A percentile compares a stretch with the other conserved stretches of the same genome.
phyloP scores from a whole-genome alignment of 2,797 vertebrate species.

The Eulemur rubriventer region DNA sequence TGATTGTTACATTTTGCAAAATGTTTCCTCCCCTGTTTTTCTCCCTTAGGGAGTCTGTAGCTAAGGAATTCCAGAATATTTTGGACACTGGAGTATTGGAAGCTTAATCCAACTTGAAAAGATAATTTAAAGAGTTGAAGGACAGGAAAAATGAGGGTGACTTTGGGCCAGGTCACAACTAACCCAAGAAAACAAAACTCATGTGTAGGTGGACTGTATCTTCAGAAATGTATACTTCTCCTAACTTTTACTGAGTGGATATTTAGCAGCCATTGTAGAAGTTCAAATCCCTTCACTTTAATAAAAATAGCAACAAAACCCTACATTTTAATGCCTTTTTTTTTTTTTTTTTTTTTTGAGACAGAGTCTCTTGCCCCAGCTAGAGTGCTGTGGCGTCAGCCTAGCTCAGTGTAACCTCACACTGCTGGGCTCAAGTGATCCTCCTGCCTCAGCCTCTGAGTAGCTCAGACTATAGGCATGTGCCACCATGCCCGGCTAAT shows the following conservation, averaged over 20 bases:
- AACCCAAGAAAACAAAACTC: neutral
- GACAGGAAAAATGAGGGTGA: neutral
- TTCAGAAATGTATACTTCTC: neutral
- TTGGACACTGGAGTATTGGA: neutral
- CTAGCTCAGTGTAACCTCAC: no score
- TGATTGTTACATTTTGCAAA: neutral
- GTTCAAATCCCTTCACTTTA: neutral
- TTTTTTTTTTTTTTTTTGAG: no score
- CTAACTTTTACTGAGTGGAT: no score
- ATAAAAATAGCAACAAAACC: neutral
- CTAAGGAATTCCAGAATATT: neutral
- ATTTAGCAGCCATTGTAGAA: fast-evolving
- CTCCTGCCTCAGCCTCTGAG: no score
- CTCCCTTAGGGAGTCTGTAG: fast-evolving
- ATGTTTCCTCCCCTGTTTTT: neutral
- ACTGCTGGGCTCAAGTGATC: no score
- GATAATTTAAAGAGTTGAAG: neutral
- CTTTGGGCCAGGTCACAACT: neutral
- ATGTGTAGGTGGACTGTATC: neutral
- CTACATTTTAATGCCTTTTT: neutral
- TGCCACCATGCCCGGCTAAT: fast-evolving
- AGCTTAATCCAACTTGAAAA: neutral
- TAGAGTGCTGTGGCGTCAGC: no score
- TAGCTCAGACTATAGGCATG: no score
- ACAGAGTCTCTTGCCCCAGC: no score